A percentile compares a stretch with the other conserved stretches of the same genome.
These are phyloP conservation scores for Acanthosepion pharaonis DNA, from an alignment of 2,888 invertebrate genomes.

Conservation along the genomic window DNA sequence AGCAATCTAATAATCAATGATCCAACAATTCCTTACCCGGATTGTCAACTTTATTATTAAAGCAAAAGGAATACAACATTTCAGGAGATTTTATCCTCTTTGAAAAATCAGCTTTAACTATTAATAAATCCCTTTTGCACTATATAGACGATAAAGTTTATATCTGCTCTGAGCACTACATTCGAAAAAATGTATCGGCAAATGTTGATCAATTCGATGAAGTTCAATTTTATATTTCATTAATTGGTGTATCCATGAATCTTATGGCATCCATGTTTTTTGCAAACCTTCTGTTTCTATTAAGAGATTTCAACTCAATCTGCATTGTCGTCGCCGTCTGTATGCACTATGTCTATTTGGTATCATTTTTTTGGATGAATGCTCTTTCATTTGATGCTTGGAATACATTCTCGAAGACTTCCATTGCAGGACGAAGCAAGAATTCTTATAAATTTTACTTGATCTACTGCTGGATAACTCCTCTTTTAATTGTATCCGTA, in stretches of 20 bases:
- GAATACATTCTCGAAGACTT: slow-evolving; percentile 73
- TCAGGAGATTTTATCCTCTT: background rate
- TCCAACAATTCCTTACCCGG: background rate
- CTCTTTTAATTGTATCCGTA: background rate
- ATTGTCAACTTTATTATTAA: background rate
- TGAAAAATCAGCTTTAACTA: background rate
- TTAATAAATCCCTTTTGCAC: slow-evolving; percentile 14
- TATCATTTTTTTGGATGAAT: slow-evolving; percentile 78
- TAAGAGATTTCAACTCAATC: slow-evolving; percentile 61
- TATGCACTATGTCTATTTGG: slow-evolving; percentile 77
- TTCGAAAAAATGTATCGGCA: background rate
- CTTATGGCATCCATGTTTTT: slow-evolving; percentile 76
- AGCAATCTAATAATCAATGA: background rate
- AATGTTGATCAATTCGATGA: slow-evolving; percentile 47
- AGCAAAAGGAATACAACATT: background rate
- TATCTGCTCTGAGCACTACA: background rate
- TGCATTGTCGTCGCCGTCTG: slow-evolving; percentile 72
- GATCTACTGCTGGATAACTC: background rate
- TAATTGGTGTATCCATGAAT: slow-evolving; percentile 79
- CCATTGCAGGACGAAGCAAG: background rate
- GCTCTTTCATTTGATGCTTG: slow-evolving; percentile 79
- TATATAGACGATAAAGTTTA: background rate
- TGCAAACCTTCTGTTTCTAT: slow-evolving; percentile 76
- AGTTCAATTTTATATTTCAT: slow-evolving; percentile 74
- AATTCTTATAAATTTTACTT: background rate